Base-by-base conservation (phyloP, 2,888 invertebrate genomes). In the Furcula furcula region DNA sequence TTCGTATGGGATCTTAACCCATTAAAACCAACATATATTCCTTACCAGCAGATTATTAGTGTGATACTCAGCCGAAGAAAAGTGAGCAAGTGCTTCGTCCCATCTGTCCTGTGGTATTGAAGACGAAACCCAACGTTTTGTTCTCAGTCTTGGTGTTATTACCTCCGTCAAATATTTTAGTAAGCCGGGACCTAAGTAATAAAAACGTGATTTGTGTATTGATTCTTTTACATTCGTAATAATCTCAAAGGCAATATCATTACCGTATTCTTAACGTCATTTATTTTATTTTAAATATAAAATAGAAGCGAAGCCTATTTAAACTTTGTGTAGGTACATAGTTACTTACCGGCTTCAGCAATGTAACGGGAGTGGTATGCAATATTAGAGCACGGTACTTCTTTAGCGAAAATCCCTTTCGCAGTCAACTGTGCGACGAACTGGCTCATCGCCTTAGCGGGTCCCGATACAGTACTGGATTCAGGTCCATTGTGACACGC, bases 291-390 rank as follows among this genome's bases (percentile, higher is more conserved):
- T 13, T 7, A 7, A 13, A n/a, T 13, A 13, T 4, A 25, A 13
- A 2, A 25, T 13, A 6, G 7, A 5, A 23, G 9, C 22, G 5
- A 22, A 22, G 10, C 10, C 3, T 4, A 2, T 22, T 9, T 7
- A 2, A 23, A 7, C 13, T n/a, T n/a, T n/a, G n/a, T 10, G 7
- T 13, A 25, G 4, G 10, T 7, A 12, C 2, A 7, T 14, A 3
- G 7, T 7, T 6, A 30, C 56, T 50, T 52, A 76, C 86, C 92
- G 34, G 93, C 93, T 32, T 91, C 87, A 1, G 91, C 90, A 55
- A 98, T 95, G 57, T 95, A 96, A 21, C 93, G 91, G 26, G 96
- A 96, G 68, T 98, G 97, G 66, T 97, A 98, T 0, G 97, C 95
- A 42, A 97, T 95, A 56, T 96, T 95, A 9, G 95, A 92, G 45